Evolutionary conservation across 1,140 invertebrate genomes (phyloP).

Genomic region (Dufourea novaeangliae): DNA sequence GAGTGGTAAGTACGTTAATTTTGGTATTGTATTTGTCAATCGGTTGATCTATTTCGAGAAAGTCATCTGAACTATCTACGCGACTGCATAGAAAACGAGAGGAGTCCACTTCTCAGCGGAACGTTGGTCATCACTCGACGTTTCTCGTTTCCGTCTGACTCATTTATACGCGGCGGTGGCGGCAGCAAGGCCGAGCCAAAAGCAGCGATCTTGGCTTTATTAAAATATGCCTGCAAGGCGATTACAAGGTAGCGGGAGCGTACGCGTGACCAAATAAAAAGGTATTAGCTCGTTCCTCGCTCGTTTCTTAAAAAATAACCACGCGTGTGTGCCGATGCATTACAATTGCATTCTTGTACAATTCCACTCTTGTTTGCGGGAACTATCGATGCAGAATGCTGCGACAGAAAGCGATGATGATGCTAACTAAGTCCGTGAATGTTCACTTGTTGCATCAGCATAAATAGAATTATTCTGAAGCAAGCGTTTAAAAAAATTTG

Average conservation of each 20-base stretch:
- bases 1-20: no score
- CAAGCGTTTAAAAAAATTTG: neutral
- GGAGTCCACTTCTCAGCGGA: slow-evolving; percentile 43
- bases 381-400: neutral
- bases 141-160: slow-evolving; percentile 65
- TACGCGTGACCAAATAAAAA: slow-evolving; percentile 24
- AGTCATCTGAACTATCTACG: slow-evolving; percentile 2
- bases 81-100: slow-evolving; percentile 33
- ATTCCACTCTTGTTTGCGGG: slow-evolving; percentile 6
- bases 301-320: neutral
- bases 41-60: slow-evolving; percentile 8
- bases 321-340: slow-evolving; percentile 6
- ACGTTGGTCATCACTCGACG: slow-evolving; percentile 53
- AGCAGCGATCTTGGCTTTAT: slow-evolving; percentile 58
- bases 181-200: slow-evolving; percentile 62
- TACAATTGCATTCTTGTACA: slow-evolving; percentile 15
- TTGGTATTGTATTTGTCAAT: no score
- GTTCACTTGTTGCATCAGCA: neutral
- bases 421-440: no score
- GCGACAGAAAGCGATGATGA: no score
- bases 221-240: slow-evolving; percentile 55
- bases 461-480: neutral
- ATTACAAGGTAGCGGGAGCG: slow-evolving; percentile 37
- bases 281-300: neutral
- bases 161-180: slow-evolving; percentile 56